Base-by-base conservation (phyloP, 35 echinoderm and acorn worm genomes). In the Apostichopus parvimensis region DNA sequence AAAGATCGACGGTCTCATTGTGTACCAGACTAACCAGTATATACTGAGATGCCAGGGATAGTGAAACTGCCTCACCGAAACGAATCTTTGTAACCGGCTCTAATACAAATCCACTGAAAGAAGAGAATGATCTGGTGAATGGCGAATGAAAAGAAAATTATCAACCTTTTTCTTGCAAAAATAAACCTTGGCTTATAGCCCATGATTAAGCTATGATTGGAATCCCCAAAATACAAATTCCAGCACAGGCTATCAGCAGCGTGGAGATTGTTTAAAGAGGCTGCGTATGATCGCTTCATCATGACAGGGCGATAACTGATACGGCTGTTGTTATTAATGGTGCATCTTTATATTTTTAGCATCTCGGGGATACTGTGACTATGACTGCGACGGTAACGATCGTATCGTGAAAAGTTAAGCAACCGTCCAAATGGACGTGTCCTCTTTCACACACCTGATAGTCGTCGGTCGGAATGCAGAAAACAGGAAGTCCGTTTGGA, bases 121-220 rank as follows among this genome's bases (percentile, higher is more conserved):
- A 18, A 22, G 21, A 24, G 21, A 75, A 75, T 5, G 6, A 75
- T 75, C 20, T 75, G 17, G 71, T 68, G 3, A 68, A 11, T 14
- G 64, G 64, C 15, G 18, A 68, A 75, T 18, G 71, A 14, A 75
- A 61, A 61, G 58, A 61, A 9, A 20, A 75, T 75, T 75, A 75
- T 75, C 20, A 75, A 75, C 6, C 15, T 75, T 22, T 75, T 75
- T 75, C 71, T n/a, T 75, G 15, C 71, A 75, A 75, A 75, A 75
- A 75, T 75, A 75, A 24, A 75, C 71, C 71, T 75, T 75, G 71
- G 71, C 71, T 68, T 75, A 75, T 75, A 75, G 7, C 71, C 71
- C 17, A 75, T 75, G 71, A 75, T 75, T 18, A 75, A 75, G 71
- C n/a, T 75, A 75, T 75, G 71, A n/a, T 22, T 20, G 71, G 71